Evolutionary conservation across 1,140 invertebrate species (phyloP).

Genomic region (Heliconius melpomene): DNA sequence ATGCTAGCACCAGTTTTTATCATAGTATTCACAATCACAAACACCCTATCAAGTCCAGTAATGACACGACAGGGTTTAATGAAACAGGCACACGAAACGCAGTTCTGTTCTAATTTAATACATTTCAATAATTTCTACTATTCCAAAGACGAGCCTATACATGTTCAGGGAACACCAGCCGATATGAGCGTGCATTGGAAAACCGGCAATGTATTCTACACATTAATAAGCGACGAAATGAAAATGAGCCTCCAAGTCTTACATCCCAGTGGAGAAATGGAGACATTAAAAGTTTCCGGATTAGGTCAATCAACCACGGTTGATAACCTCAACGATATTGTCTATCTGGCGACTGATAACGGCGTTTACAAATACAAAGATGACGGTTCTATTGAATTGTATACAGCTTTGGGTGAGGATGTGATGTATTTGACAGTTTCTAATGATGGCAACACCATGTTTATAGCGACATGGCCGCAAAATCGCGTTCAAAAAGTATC

Average conservation of each 20-base stretch:
- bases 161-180: slow-evolving; percentile 63
- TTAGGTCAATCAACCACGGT: slow-evolving; percentile 67
- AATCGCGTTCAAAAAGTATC: slow-evolving; percentile 69
- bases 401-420: slow-evolving; percentile 66
- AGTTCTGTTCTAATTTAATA: slow-evolving; percentile 56
- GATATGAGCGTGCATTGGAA: slow-evolving; percentile 74
- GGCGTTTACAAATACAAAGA: slow-evolving; percentile 75
- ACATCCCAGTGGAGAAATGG: slow-evolving; percentile 55
- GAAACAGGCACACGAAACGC: slow-evolving; percentile 44
- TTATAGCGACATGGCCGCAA: slow-evolving; percentile 73
- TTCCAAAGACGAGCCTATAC: slow-evolving; percentile 51
- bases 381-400: slow-evolving; percentile 58
- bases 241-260: slow-evolving; percentile 69
- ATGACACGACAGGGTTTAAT: slow-evolving; percentile 55
- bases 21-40: slow-evolving; percentile 36
- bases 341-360: slow-evolving; percentile 74
- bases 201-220: slow-evolving; percentile 67
- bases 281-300: slow-evolving; percentile 64
- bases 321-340: slow-evolving; percentile 74
- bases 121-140: slow-evolving; percentile 68
- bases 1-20: slow-evolving; percentile 49
- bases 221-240: slow-evolving; percentile 71
- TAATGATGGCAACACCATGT: slow-evolving; percentile 61
- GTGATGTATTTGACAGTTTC: slow-evolving; percentile 70
- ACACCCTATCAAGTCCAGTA: slow-evolving; percentile 48